Conservation (phyloP, 2,888 invertebrate genomes). For the Thumatha senex region DNA sequence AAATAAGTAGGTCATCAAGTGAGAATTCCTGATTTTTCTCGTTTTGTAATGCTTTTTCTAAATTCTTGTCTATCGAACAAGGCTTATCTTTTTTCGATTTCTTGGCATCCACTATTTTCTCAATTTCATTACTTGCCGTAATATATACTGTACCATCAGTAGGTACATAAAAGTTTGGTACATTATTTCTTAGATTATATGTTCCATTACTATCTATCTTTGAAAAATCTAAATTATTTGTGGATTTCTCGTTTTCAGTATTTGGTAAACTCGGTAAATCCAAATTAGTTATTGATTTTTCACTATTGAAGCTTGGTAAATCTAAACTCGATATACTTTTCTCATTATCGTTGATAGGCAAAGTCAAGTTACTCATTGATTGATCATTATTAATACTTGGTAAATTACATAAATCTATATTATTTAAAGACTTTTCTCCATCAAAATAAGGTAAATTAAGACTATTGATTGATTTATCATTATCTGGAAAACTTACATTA, state of each 20-base stretch:
- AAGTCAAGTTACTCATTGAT: conserved; percentile 11
- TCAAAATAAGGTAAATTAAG: not conserved
- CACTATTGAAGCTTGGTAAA: conserved; percentile 10
- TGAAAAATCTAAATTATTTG: conserved; percentile 16
- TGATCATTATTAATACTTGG: conserved; percentile 4
- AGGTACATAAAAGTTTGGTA: conserved; percentile 7
- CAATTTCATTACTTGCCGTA: conserved; percentile 16
- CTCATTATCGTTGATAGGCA: conserved; percentile 5
- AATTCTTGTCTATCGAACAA: conserved; percentile 62
- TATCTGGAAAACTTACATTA: conserved; percentile 15
- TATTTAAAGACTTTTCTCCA: conserved; percentile 5
- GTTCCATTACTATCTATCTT: not conserved
- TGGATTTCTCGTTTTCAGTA: conserved; percentile 6
- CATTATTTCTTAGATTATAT: not conserved
- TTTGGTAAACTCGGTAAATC: conserved; percentile 8
- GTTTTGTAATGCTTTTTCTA: conserved; percentile 60
- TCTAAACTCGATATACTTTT: conserved; percentile 5
- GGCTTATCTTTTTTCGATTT: conserved; percentile 16
- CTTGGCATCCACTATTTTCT: conserved; percentile 16
- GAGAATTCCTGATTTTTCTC: conserved; percentile 46
- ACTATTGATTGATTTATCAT: conserved; percentile 1
- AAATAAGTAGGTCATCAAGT: conserved; percentile 57
- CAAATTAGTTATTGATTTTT: conserved; percentile 10
- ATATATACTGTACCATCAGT: conserved; percentile 10
- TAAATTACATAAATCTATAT: conserved; percentile 2